Conservation (phyloP, 2,113 vertebrate species). For the Cephalopholis sonnerati region DNA sequence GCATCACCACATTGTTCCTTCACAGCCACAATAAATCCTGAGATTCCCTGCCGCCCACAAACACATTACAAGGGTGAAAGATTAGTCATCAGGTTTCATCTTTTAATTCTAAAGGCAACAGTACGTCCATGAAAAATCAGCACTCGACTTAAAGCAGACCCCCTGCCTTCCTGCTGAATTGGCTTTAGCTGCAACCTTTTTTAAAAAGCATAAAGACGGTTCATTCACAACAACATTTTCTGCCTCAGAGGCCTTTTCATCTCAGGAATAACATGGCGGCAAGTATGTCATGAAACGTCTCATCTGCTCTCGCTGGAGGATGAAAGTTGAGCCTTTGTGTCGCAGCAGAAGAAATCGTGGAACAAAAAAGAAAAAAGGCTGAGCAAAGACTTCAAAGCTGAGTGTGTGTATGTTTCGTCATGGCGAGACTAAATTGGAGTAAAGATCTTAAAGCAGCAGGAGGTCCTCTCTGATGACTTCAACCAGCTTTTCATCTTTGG, state of each 20-base stretch:
- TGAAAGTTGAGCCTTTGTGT: neutral
- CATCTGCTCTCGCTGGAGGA: neutral
- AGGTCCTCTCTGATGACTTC: neutral
- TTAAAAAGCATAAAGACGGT: neutral
- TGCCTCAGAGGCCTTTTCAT: conserved; percentile 20
- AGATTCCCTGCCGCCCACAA: conserved; percentile 13
- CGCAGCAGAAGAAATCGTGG: neutral
- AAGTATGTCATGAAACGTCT: neutral
- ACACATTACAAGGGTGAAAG: neutral
- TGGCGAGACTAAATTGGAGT: conserved; percentile 2
- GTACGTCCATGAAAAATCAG: neutral
- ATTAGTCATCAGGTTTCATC: neutral
- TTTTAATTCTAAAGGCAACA: neutral
- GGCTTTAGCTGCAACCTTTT: neutral
- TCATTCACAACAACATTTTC: neutral
- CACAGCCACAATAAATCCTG: neutral
- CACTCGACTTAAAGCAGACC: neutral
- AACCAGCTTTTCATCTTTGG: conserved; percentile 16
- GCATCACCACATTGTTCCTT: neutral
- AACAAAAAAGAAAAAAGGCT: neutral
- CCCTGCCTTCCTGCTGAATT: conserved; percentile 2
- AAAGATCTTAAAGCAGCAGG: conserved; percentile 29
- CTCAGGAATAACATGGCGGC: neutral
- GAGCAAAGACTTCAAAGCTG: conserved; percentile 18
- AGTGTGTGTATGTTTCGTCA: neutral